Percentiles rank a stretch among this genome's conserved stretches.
Conservation (phyloP, 2,797 vertebrate genomes). For the Fratercula arctica region DNA sequence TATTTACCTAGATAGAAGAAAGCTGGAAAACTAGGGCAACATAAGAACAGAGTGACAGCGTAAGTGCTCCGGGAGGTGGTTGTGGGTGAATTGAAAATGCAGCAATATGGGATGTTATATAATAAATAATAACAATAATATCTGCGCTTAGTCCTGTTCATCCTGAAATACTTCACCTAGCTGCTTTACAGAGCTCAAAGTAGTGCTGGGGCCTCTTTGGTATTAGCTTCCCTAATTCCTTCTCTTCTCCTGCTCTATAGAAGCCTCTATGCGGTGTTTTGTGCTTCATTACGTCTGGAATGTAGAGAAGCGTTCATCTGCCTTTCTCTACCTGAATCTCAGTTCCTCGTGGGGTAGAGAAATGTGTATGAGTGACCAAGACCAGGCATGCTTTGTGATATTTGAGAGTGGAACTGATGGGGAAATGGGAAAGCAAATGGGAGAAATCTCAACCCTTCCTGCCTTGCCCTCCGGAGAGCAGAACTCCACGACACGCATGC, state of each 20-base stretch:
- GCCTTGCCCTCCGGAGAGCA: not conserved
- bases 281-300: not conserved
- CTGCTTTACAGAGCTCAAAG: not conserved
- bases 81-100: slow-evolving; percentile 38
- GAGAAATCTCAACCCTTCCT: not conserved
- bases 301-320: not conserved
- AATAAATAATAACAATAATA: slow-evolving; percentile 55
- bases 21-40: slow-evolving; percentile 41
- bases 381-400: not conserved
- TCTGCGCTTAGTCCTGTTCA: not conserved
- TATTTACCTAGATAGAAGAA: slow-evolving; percentile 13
- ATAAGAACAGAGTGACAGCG: slow-evolving; percentile 35
- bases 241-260: not conserved
- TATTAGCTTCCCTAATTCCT: slow-evolving; percentile 21
- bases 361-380: not conserved
- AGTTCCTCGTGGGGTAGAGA: not conserved
- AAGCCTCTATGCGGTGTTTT: not conserved
- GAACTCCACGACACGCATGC: rapidly evolving
- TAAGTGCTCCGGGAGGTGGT: slow-evolving; percentile 17
- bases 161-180: not conserved
- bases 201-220: not conserved
- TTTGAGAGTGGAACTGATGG: not conserved
- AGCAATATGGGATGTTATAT: slow-evolving; percentile 4
- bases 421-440: not conserved
- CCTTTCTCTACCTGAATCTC: not conserved